Evolutionary conservation across 1,140 invertebrate species (phyloP), one percentile per base, ranked within the genome.

Genomic region (Drosophila nannoptera): DNA sequence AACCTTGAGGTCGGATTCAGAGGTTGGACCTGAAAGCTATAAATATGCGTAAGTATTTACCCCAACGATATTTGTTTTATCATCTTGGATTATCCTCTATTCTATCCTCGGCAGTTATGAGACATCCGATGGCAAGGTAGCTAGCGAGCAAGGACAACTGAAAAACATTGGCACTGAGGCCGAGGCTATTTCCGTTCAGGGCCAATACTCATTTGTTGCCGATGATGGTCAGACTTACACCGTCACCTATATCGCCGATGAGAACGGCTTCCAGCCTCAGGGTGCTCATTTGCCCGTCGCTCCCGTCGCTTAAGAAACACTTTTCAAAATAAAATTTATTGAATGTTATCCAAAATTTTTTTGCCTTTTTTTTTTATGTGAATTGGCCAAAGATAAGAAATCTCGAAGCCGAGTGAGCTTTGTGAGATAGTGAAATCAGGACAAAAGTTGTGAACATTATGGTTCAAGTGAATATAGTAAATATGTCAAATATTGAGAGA

Each of bases 211-310:
- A 5, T 94, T 90, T 89, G 71, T 91, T 14, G 93, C 73, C n/a
- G 89, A 91, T 22, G 94, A 95, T 73, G 94, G 94, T 32, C 84
- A 91, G 38, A 89, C 91, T 9, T 93, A 94, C 80, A 87, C 89
- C 43, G 90, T 95, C 45, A 91, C 90, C 8, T 95, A 94, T 88
- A 90, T 92, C 42, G 94, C 94, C 42, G 95, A 95, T 87, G 94
- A 95, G 90, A 94, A 94, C 84, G 94, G 94, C 55, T 96, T 93
- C 91, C 92, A 93, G 77, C 93, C 94, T 46, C 90, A 93, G 86
- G 93, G 93, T 11, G 92, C 91, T 7, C 93, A 94, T 89, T 87
- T 95, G 59, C 93, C 93, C 59, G 77, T 78, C 7, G 72, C 54
- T n/a, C 93, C 93, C 59, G 77, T 78, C 7, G 72, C 54, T n/a